Evolutionary conservation across 2,797 vertebrate species (phyloP).

Genomic region (Neoniphon sammara): DNA sequence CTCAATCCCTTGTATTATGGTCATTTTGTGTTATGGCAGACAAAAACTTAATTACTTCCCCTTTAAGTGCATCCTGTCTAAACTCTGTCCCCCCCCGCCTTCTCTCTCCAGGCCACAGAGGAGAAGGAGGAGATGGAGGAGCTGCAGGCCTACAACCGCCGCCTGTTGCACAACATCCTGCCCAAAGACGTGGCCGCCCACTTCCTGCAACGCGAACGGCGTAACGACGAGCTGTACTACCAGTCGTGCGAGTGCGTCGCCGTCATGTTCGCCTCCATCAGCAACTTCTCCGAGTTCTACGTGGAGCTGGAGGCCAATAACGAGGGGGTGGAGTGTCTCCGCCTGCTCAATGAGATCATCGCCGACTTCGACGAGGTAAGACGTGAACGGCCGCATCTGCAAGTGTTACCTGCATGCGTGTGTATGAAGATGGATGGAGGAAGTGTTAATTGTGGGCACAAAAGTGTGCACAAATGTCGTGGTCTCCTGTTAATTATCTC

Average conservation of each 20-base stretch:
- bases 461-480: too few relatives aligned
- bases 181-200: constrained; percentile 97
- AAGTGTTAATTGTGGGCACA: too few relatives aligned
- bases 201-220: constrained; percentile 90
- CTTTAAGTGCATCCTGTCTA: not conserved
- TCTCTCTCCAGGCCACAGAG: constrained; percentile 88
- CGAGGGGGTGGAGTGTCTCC: constrained; percentile 94
- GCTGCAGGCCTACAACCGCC: constrained; percentile 95
- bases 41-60: too few relatives aligned
- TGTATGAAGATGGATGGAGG: too few relatives aligned
- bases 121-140: constrained; percentile 99
- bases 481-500: too few relatives aligned
- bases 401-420: too few relatives aligned
- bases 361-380: constrained; percentile 96
- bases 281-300: constrained; percentile 98
- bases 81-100: not conserved
- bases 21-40: too few relatives aligned
- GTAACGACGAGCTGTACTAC: constrained; percentile 96
- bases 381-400: too few relatives aligned
- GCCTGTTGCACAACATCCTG: constrained; percentile 96
- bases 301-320: constrained; percentile 99
- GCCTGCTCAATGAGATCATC: constrained; percentile 98
- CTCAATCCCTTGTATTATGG: too few relatives aligned
- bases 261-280: constrained; percentile 98
- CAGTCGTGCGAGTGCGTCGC: constrained; percentile 98